Evolutionary conservation across 2,888 invertebrate species (phyloP).

Genomic region (Petrolisthes manimaculis): DNA sequence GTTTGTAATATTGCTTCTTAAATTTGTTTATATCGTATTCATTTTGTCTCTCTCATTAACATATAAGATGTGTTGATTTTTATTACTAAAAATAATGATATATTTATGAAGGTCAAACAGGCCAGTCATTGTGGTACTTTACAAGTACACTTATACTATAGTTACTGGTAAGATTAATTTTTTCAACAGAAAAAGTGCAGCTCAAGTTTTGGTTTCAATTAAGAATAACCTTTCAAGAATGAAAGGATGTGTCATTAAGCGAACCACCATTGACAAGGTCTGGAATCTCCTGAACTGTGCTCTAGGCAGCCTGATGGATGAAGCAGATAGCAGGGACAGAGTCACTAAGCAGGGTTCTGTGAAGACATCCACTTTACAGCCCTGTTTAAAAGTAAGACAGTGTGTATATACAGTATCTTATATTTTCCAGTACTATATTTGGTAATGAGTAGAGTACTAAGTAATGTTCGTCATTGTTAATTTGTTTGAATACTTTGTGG

Average conservation of each 20-base stretch:
- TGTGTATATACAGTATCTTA: neutral
- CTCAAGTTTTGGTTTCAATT: slow-evolving; percentile 17
- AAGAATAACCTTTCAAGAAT: slow-evolving; percentile 30
- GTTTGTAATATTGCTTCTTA: too few species aligned
- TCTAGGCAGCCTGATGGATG: neutral
- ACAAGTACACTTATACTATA: neutral
- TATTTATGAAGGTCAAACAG: too few species aligned
- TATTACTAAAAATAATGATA: too few species aligned
- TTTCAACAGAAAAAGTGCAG: slow-evolving; percentile 36
- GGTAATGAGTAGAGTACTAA: too few species aligned
- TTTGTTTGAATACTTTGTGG: too few species aligned
- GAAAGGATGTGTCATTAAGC: slow-evolving; percentile 38
- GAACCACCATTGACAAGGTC: slow-evolving; percentile 26
- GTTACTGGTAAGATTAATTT: neutral
- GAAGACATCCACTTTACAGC: neutral
- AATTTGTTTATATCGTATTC: too few species aligned
- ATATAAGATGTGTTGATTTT: too few species aligned
- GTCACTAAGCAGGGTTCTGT: neutral
- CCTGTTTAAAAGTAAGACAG: neutral
- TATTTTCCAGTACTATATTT: too few species aligned
- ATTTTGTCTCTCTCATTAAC: too few species aligned
- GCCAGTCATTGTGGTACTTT: too few species aligned
- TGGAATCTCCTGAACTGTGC: slow-evolving; percentile 17
- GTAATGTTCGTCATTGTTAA: too few species aligned
- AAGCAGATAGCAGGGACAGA: neutral